Base-by-base conservation (phyloP, 2,113 vertebrate species). In the Nycticorax nycticorax region DNA sequence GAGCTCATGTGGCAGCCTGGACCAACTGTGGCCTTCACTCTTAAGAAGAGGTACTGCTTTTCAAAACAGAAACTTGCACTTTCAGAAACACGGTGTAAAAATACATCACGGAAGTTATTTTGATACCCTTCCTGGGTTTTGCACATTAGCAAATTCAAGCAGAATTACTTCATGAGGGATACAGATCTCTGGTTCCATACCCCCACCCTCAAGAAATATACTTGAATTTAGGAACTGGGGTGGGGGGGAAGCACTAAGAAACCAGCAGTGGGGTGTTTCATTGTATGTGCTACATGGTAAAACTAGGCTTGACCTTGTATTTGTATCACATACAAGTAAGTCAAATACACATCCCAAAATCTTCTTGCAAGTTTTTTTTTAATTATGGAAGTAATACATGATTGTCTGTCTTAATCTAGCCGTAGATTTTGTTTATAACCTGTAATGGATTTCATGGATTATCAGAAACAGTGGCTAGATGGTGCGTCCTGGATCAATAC, bases 21-120 rank as follows among this genome's bases (percentile, higher is more conserved):
- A 93, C 71, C 94, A 83, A 3, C 85, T n/a, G 77, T 76, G 94
- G 93, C 96, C 87, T 94, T 97, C 75, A 12, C 71, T 89, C 45
- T 52, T 73, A 80, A 48, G 37, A 41, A 87, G 87, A 94, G 53
- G 35, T 47, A 45, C 33, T 64, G 37, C 22, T 71, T 59, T 74
- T 22, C 35, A 72, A 64, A 87, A 69, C 53, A 55, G 21, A 59
- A 37, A 48, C 47, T 30, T 32, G 63, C 37, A 27, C 59, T 71
- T 67, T 7, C 45, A 27, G 35, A 79, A 88, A 73, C 55, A n/a
- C 12, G 14, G 39, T 4, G 18, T 60, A 35, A 52, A 89, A 50
- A 50, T 7, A 37, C 12, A 60, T 6, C 26, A 26, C 0, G 1
- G 57, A 43, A 69, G 35, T 47, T 1, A 47, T 14, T 76, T 4